A percentile compares a stretch with the other conserved stretches of the same genome.
These are phyloP conservation scores for Parasteatoda lunata DNA, from an alignment of 2,888 invertebrate genomes.

Conservation along the genomic window DNA sequence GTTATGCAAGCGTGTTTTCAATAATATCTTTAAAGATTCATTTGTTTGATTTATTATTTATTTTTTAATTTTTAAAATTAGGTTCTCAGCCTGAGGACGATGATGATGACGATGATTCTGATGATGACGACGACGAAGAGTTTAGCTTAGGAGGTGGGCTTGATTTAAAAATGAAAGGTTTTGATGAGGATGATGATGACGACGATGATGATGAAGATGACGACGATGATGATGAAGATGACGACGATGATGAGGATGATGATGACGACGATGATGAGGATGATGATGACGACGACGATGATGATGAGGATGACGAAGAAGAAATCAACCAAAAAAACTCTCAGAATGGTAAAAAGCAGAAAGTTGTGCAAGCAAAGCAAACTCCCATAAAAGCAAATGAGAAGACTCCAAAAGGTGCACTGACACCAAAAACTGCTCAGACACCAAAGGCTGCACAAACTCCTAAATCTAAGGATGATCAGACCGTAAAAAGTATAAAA, in stretches of 20 bases:
- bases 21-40: too few relatives aligned
- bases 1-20: too few relatives aligned
- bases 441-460: not conserved
- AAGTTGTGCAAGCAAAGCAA: constrained; percentile 11
- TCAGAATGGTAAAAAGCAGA: not conserved
- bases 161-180: not conserved
- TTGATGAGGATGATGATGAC: not conserved
- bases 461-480: not conserved
- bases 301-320: constrained; percentile 39
- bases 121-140: constrained; percentile 70
- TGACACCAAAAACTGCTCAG: constrained; percentile 14
- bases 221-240: constrained; percentile 73
- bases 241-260: constrained; percentile 67
- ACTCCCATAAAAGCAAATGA: constrained; percentile 11
- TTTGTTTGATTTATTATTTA: not conserved
- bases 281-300: constrained; percentile 47
- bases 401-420: constrained; percentile 1
- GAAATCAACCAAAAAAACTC: not conserved
- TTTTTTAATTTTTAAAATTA: not conserved
- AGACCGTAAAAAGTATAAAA: not conserved
- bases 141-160: constrained; percentile 7
- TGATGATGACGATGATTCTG: constrained; percentile 77
- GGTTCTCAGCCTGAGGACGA: constrained; percentile 3
- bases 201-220: constrained; percentile 80
- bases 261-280: constrained; percentile 34